Evolutionary conservation across 2,113 vertebrate genomes (phyloP).

Genomic region (Hippocampus barbouri): DNA sequence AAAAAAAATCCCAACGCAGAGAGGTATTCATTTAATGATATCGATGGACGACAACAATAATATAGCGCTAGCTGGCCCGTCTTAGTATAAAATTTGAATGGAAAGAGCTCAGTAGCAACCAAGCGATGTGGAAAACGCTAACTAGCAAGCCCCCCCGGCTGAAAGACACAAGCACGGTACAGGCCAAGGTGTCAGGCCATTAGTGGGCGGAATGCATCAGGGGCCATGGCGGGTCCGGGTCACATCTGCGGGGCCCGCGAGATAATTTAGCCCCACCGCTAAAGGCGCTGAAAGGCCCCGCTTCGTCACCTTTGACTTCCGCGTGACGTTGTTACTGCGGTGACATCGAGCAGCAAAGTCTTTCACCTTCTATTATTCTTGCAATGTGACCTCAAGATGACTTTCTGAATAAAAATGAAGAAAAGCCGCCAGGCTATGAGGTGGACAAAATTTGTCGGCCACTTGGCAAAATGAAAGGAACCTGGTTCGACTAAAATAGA

Average conservation of each 20-base stretch:
- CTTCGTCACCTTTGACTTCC: conserved; percentile 41
- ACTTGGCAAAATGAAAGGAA: not conserved
- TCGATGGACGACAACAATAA: too few species aligned
- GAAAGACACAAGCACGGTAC: conserved; percentile 35
- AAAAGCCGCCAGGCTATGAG: conserved; percentile 50
- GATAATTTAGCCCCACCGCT: conserved; percentile 37
- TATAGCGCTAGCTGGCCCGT: too few species aligned
- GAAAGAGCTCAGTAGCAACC: too few species aligned
- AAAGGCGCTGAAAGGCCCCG: conserved; percentile 23
- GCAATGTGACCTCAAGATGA: conserved; percentile 14
- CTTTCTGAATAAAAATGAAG: conserved; percentile 20
- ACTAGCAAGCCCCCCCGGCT: conserved; percentile 19
- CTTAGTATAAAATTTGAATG: too few species aligned
- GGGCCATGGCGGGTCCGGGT: conserved; percentile 11
- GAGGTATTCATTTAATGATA: too few species aligned
- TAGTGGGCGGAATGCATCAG: conserved; percentile 42
- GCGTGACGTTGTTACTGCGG: conserved; percentile 33
- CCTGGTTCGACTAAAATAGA: too few species aligned
- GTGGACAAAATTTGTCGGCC: conserved; percentile 24
- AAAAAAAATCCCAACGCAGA: conserved; percentile 12
- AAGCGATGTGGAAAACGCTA: conserved; percentile 10
- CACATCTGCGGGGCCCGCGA: conserved; percentile 13
- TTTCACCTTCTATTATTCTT: conserved; percentile 23
- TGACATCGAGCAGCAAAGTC: conserved; percentile 34
- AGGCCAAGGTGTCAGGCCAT: conserved; percentile 14